Conservation (phyloP, 2,888 invertebrate genomes). For the Neocrepidodera transversa region DNA sequence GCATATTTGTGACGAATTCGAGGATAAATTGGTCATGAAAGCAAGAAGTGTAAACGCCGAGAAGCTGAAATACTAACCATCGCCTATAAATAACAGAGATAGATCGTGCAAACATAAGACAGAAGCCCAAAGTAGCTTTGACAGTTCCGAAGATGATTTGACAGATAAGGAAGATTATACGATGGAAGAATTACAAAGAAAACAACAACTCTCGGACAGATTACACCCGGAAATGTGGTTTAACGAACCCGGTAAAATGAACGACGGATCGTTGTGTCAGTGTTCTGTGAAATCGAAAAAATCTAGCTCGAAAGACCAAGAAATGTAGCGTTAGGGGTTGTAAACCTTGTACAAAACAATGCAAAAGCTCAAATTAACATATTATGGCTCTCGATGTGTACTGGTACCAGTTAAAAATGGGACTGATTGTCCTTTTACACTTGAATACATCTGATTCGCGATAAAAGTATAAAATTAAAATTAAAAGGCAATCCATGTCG, state of each 20-base stretch:
- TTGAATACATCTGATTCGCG: too few relatives aligned
- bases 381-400: too few relatives aligned
- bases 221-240: constrained; percentile 95
- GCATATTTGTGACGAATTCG: constrained; percentile 78
- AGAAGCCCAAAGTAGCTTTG: constrained; percentile 58
- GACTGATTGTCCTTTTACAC: too few relatives aligned
- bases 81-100: constrained; percentile 72
- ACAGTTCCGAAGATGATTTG: constrained; percentile 67
- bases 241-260: constrained; percentile 96
- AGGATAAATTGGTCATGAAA: constrained; percentile 73
- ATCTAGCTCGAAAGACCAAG: constrained; percentile 68
- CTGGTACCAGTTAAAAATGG: too few relatives aligned
- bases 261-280: constrained; percentile 95
- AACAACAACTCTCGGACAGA: constrained; percentile 89
- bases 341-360: too few relatives aligned
- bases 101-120: constrained; percentile 76
- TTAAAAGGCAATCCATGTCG: too few relatives aligned
- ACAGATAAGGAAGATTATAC: constrained; percentile 83
- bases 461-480: too few relatives aligned
- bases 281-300: constrained; percentile 90
- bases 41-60: constrained; percentile 67
- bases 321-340: too few relatives aligned
- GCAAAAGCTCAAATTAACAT: too few relatives aligned
- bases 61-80: constrained; percentile 73
- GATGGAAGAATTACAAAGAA: constrained; percentile 87